Base-by-base conservation (phyloP, 2,797 vertebrate genomes). In the Atherinosoma microstoma region DNA sequence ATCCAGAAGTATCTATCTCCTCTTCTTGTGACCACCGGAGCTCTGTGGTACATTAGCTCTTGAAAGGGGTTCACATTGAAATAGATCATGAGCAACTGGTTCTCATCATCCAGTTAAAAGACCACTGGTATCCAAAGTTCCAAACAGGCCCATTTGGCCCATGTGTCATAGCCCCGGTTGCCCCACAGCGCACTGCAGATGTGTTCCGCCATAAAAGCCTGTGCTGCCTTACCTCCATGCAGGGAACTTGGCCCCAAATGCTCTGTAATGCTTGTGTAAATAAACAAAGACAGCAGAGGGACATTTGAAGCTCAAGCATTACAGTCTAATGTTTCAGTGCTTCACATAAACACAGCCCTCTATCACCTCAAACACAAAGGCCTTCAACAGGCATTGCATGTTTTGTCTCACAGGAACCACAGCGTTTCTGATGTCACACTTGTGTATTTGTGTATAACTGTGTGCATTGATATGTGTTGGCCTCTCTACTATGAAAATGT, bases 41-140 rank as follows among this genome's bases (percentile, higher is more conserved):
- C 77, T 84, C 84, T 89, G 85, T 75, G 76, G 78, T 80, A 38
- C 86, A 91, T 89, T 89, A 84, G 81, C 76, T 82, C 72, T 83
- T 77, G 70, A 84, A 62, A 87, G 84, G 51, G 24, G 79, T 73
- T 83, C 80, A 49, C 70, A 78, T 85, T 86, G 83, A 70, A 80
- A 90, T 78, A 82, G 84, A 93, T 93, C 84, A 80, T 47, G 75
- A 88, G 81, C 69, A 64, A 92, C 89, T 93, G 93, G 84, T 92
- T 94, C 87, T 93, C 90, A 92, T 94, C 93, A 92, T 89, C 78
- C 82, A 76, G 78, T 88, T 87, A 87, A 80, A 27, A 84, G 84
- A 84, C 62, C 74, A 68, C 85, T 83, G 84, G 79, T 85, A 88
- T 90, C 84, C 87, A 87, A 74, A 79, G 80, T 82, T 89, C 85